Conservation (phyloP, 2,113 vertebrate genomes). For the Mobula hypostoma region DNA sequence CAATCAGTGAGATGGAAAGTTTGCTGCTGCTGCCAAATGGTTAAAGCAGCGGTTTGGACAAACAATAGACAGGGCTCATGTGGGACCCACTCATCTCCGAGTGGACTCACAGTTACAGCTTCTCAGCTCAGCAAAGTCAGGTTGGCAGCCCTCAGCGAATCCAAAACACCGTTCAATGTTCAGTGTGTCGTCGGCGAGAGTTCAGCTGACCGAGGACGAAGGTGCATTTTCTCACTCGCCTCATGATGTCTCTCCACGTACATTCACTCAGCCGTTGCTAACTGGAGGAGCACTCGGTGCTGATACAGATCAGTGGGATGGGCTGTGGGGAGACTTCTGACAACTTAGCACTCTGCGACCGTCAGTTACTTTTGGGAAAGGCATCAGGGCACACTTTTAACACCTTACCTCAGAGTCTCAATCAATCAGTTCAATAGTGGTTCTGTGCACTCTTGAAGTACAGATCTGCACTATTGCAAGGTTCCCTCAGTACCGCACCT, state of each 20-base stretch:
- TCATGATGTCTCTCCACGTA: neutral
- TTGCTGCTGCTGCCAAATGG: conserved; percentile 31
- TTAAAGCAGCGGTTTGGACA: neutral
- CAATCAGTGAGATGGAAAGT: conserved; percentile 37
- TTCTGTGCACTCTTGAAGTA: too few relatives aligned
- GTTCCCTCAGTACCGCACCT: too few relatives aligned
- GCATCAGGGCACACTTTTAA: neutral
- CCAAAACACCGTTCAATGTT: neutral
- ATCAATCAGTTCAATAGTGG: too few relatives aligned
- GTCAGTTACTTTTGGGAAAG: neutral
- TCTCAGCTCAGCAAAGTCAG: too few relatives aligned
- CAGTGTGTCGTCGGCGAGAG: neutral
- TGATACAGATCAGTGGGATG: neutral
- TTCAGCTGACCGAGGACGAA: neutral
- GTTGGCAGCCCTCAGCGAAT: neutral
- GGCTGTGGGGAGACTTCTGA: neutral
- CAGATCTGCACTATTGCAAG: too few relatives aligned
- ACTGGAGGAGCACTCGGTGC: too few relatives aligned
- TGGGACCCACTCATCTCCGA: neutral
- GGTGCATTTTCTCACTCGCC: neutral
- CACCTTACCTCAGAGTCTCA: neutral
- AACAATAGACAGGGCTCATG: neutral
- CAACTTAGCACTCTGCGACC: neutral
- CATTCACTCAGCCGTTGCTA: neutral
- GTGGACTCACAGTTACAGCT: neutral